Percentiles rank a stretch among this genome's conserved stretches.
phyloP scores from a whole-genome alignment of 2,113 vertebrate genomes.

The Dicaeum eximium region DNA sequence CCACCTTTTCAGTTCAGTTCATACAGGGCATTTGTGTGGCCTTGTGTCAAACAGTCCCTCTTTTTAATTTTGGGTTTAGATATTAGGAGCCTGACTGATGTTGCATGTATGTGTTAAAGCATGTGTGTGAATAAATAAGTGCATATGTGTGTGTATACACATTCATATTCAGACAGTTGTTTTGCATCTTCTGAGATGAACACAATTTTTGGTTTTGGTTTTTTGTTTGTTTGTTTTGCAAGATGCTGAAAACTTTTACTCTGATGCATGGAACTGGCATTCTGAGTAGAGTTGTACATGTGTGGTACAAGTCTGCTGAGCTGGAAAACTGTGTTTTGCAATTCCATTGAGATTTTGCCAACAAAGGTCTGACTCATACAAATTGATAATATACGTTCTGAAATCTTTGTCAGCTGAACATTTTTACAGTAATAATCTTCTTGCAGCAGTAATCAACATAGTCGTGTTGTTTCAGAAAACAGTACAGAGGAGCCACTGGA shows the following conservation, averaged over 20 bases:
- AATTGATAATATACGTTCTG: background rate
- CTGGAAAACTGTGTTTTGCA: background rate
- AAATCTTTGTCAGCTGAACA: background rate
- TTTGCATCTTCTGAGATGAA: background rate
- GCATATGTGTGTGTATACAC: background rate
- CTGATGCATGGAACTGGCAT: background rate
- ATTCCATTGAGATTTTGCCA: background rate
- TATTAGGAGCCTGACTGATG: background rate
- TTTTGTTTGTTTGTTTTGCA: background rate
- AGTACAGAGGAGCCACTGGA: background rate
- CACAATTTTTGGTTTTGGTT: background rate
- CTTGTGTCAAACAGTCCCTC: background rate
- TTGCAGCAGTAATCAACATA: background rate
- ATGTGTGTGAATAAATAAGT: too few species aligned
- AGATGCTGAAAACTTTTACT: background rate
- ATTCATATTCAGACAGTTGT: background rate
- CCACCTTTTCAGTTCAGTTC: background rate
- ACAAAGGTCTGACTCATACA: background rate
- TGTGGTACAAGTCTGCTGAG: background rate
- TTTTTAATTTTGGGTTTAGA: background rate
- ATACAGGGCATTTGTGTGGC: background rate
- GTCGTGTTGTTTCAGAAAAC: background rate
- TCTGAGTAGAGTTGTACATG: background rate
- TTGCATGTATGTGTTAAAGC: background rate
- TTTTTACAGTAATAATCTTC: background rate